These are phyloP conservation scores for Uria aalge DNA, from an alignment of 2,113 vertebrate species.

Conservation along the genomic window DNA sequence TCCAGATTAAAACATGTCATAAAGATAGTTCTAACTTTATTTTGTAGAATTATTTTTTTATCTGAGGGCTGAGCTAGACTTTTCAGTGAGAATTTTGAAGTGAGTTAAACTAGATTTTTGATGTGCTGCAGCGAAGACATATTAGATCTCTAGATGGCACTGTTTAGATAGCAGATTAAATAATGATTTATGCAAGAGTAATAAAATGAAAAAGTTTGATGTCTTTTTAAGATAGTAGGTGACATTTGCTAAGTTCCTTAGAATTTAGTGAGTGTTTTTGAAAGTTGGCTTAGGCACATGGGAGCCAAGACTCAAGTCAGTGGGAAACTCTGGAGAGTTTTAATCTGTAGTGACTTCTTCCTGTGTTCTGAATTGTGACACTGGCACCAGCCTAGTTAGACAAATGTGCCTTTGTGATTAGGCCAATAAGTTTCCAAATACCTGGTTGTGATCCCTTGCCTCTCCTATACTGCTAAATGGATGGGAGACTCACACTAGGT, in stretches of 20 bases:
- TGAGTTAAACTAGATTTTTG: background rate
- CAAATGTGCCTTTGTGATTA: background rate
- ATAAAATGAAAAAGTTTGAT: background rate
- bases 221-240: background rate
- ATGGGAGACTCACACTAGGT: background rate
- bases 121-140: accelerated
- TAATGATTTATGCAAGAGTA: background rate
- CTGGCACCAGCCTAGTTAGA: background rate
- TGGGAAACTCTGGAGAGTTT: background rate
- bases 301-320: background rate
- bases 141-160: background rate
- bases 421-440: background rate
- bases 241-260: background rate
- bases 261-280: background rate
- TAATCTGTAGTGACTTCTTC: background rate
- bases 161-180: background rate
- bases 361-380: background rate
- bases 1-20: background rate
- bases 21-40: background rate
- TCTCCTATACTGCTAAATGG: background rate
- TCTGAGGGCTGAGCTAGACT: background rate
- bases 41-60: background rate
- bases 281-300: accelerated
- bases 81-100: background rate
- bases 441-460: background rate